These are phyloP conservation scores for Rugalucina vietnamica DNA, from an alignment of 2,888 invertebrate species.

Conservation along the genomic window DNA sequence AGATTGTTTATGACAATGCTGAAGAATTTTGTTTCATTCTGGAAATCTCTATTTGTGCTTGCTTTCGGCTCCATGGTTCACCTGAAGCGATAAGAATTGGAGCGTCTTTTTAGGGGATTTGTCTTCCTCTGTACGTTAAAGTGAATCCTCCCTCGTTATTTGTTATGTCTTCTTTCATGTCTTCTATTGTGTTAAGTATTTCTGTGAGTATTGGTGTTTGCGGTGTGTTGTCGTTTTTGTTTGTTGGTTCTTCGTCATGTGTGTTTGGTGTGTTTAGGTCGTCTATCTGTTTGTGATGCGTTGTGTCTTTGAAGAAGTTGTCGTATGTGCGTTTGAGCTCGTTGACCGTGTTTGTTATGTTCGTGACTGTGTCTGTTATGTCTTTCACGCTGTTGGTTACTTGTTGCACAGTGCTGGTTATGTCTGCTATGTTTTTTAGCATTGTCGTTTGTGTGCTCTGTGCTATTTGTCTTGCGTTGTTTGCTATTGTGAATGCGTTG, in stretches of 20 bases:
- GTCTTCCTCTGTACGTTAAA: background rate
- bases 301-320: background rate
- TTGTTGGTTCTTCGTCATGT: background rate
- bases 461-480: constrained; percentile 1
- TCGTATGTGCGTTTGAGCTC: background rate
- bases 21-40: background rate
- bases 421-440: background rate
- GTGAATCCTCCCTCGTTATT: background rate
- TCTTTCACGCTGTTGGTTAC: background rate
- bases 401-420: background rate
- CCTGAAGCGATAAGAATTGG: background rate
- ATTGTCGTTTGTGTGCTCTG: background rate
- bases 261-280: too few relatives aligned
- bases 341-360: background rate
- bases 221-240: too few relatives aligned
- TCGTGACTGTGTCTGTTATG: background rate
- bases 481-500: background rate
- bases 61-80: background rate
- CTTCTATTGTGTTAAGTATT: background rate
- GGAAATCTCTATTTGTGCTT: background rate
- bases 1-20: background rate
- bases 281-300: background rate
- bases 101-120: background rate
- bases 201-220: background rate
- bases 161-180: background rate